Evolutionary conservation across 2,888 invertebrate species (phyloP).

Genomic region (Eudasyphora cyanicolor): DNA sequence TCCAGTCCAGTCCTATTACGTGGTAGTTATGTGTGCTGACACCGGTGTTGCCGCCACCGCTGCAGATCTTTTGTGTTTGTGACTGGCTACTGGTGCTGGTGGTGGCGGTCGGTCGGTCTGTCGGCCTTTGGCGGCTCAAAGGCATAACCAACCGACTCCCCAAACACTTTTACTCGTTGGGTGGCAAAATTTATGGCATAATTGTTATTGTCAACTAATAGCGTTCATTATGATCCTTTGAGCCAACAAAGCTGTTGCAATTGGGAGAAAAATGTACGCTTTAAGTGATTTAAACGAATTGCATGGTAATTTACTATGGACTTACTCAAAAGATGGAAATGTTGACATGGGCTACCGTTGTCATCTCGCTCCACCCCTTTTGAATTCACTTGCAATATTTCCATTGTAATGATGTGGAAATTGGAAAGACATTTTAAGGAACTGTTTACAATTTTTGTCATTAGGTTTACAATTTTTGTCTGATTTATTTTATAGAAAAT

Average conservation of each 20-base stretch:
- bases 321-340: neutral
- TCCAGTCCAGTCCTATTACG: constrained; percentile 22
- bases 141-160: neutral
- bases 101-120: neutral
- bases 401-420: neutral
- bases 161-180: constrained; percentile 52
- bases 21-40: neutral
- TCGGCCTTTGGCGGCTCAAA: neutral
- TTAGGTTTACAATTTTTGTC: no score
- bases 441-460: no score
- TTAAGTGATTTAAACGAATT: constrained; percentile 41
- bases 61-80: constrained; percentile 7
- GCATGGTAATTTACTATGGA: neutral
- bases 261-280: constrained; percentile 19
- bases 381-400: neutral
- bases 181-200: constrained; percentile 48
- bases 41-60: neutral
- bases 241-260: neutral
- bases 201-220: constrained; percentile 49
- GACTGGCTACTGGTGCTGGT: neutral
- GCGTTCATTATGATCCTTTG: constrained; percentile 36
- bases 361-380: neutral
- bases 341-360: no score
- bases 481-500: no score
- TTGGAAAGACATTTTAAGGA: neutral